Evolutionary conservation across 2,113 vertebrate species (phyloP).

Genomic region (Vimba vimba): DNA sequence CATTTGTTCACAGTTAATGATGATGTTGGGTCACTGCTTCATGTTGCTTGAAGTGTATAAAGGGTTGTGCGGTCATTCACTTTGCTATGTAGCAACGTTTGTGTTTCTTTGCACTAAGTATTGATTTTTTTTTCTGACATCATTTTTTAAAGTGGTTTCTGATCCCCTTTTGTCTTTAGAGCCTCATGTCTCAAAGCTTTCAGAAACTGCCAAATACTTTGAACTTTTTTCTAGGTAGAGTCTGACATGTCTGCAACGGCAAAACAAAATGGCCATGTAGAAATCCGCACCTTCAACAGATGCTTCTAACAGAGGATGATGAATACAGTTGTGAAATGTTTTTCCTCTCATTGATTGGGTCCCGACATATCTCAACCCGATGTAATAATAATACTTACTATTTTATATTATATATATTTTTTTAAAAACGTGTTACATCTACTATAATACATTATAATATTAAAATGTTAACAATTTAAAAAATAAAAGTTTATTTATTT

Average conservation of each 20-base stretch:
- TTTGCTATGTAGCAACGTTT: constrained; percentile 32
- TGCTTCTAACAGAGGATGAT: neutral
- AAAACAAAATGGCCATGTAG: constrained; percentile 50
- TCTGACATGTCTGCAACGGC: constrained; percentile 30
- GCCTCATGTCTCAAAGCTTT: constrained; percentile 48
- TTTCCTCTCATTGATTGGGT: constrained; percentile 23
- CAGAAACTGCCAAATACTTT: constrained; percentile 45
- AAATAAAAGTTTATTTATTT: too few relatives aligned
- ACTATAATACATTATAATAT: too few relatives aligned
- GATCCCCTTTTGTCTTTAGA: constrained; percentile 50
- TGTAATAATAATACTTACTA: too few relatives aligned
- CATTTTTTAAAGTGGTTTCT: constrained; percentile 53
- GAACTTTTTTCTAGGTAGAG: constrained; percentile 41
- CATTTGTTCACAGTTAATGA: constrained; percentile 23
- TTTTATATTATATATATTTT: too few relatives aligned
- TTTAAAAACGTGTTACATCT: too few relatives aligned
- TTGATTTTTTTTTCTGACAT: constrained; percentile 44
- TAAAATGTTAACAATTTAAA: too few relatives aligned
- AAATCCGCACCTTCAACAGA: constrained; percentile 33
- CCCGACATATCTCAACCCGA: too few relatives aligned
- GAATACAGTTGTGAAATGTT: neutral
- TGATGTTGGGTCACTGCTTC: constrained; percentile 32
- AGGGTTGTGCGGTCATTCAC: neutral
- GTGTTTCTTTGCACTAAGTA: constrained; percentile 47
- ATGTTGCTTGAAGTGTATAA: neutral